Conservation (phyloP, 2,797 vertebrate species). For the Falco biarmicus region DNA sequence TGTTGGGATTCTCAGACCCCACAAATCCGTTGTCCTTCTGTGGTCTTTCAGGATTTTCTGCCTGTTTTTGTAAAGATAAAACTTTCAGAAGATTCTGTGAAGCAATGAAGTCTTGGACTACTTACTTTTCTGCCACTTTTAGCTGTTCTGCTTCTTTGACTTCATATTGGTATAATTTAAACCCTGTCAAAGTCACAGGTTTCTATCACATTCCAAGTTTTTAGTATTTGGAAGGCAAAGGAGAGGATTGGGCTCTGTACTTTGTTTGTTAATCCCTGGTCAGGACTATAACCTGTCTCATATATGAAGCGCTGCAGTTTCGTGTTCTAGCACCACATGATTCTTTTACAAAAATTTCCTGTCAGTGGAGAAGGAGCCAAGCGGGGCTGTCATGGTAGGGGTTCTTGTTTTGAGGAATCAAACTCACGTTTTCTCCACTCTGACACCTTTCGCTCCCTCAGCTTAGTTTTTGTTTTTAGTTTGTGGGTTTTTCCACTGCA, state of each 20-base stretch:
- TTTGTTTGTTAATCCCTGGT: not conserved
- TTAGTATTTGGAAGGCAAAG: constrained; percentile 1
- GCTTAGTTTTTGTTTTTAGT: not conserved
- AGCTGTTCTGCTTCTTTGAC: not conserved
- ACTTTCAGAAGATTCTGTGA: not conserved
- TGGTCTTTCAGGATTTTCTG: not conserved
- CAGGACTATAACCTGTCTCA: not conserved
- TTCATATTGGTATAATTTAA: not conserved
- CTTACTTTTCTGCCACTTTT: not conserved
- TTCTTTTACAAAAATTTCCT: constrained; percentile 49
- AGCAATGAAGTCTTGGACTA: not conserved
- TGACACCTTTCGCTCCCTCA: not conserved
- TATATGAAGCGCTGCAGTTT: not conserved
- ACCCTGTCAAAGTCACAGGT: not conserved
- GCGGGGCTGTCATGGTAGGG: not conserved
- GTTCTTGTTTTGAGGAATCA: constrained; percentile 1
- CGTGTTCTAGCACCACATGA: constrained; percentile 37
- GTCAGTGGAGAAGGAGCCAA: constrained; percentile 23
- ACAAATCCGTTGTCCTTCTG: not conserved
- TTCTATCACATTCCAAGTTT: constrained; percentile 7
- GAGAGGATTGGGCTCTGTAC: not conserved
- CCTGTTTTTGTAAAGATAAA: not conserved
- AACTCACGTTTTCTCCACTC: not conserved
- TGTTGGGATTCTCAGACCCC: not conserved
- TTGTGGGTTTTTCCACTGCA: not conserved